A percentile compares a stretch with the other conserved stretches of the same genome.
Conservation (phyloP, 2,888 invertebrate genomes). For the Apotomis betuletana region DNA sequence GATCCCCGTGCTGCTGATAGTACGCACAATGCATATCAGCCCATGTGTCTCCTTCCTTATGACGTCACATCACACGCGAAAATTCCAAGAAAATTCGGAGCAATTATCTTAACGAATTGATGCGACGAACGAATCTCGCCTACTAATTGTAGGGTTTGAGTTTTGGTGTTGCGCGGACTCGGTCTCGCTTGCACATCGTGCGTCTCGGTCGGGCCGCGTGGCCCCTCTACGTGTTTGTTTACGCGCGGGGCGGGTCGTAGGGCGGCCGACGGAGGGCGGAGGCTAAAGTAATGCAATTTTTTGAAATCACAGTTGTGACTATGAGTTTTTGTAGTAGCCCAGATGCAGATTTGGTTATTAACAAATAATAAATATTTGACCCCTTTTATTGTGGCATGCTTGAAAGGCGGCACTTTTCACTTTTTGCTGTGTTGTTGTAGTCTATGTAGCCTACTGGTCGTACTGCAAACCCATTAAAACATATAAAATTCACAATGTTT, state of each 20-base stretch:
- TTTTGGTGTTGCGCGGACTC: constrained; percentile 58
- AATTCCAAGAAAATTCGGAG: constrained; percentile 70
- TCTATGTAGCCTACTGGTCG: background rate
- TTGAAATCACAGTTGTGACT: constrained; percentile 36
- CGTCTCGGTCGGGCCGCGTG: constrained; percentile 58
- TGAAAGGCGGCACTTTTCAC: background rate
- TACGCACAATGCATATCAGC: constrained; percentile 79
- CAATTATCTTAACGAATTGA: constrained; percentile 83
- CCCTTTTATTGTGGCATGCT: constrained; percentile 15
- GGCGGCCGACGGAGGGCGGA: constrained; percentile 68
- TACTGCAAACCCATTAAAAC: background rate
- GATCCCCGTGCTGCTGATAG: constrained; percentile 77
- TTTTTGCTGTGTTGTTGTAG: background rate
- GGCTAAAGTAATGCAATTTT: constrained; percentile 59
- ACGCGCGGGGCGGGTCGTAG: constrained; percentile 73
- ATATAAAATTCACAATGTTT: no score
- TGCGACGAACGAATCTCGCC: constrained; percentile 82
- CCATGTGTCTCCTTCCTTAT: constrained; percentile 63
- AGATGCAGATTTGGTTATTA: constrained; percentile 3
- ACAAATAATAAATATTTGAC: constrained; percentile 8
- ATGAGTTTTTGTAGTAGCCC: constrained; percentile 15
- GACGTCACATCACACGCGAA: constrained; percentile 67
- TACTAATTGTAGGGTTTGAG: constrained; percentile 81
- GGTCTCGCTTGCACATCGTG: constrained; percentile 61
- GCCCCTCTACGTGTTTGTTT: constrained; percentile 60